Percentiles rank a stretch among this genome's conserved stretches.
Evolutionary conservation across 2,888 invertebrate species (phyloP).

Genomic region (Meiosimyza platycephala): DNA sequence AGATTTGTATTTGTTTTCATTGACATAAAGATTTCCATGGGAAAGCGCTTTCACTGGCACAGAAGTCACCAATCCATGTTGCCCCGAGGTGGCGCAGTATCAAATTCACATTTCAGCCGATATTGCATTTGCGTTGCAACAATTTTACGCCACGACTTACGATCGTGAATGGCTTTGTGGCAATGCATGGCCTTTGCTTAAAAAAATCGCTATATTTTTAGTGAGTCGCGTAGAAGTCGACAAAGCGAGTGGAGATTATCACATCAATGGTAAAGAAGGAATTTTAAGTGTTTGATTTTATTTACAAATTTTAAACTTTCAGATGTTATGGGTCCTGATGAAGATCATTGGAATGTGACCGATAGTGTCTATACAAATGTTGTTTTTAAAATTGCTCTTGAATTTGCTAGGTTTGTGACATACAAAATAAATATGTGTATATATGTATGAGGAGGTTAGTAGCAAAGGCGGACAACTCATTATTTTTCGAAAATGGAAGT

Average conservation of each 20-base stretch:
- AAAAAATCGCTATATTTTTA: slow-evolving; percentile 73
- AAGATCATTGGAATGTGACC: slow-evolving; percentile 71
- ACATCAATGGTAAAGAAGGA: slow-evolving; percentile 68
- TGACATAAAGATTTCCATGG: slow-evolving; percentile 70
- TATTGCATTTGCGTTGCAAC: slow-evolving; percentile 69
- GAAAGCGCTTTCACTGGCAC: slow-evolving; percentile 74
- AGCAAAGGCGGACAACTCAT: not conserved
- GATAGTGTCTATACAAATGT: slow-evolving; percentile 74
- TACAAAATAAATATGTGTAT: not conserved
- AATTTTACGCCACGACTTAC: slow-evolving; percentile 54
- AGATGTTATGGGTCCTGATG: slow-evolving; percentile 76
- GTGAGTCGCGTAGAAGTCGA: slow-evolving; percentile 70
- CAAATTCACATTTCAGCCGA: slow-evolving; percentile 73
- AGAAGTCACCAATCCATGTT: slow-evolving; percentile 73
- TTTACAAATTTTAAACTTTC: slow-evolving; percentile 6
- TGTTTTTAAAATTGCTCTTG: slow-evolving; percentile 71
- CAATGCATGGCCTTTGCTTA: slow-evolving; percentile 71
- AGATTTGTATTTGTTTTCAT: not conserved
- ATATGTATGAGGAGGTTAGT: too few species aligned
- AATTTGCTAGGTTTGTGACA: slow-evolving; percentile 70
- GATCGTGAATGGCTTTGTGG: slow-evolving; percentile 58
- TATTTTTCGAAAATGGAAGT: not conserved
- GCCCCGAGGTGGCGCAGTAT: slow-evolving; percentile 70
- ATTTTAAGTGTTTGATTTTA: not conserved
- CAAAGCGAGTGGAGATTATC: slow-evolving; percentile 68